phyloP scores from a whole-genome alignment of 2,797 vertebrate species.

The Enteromius radiatus region DNA sequence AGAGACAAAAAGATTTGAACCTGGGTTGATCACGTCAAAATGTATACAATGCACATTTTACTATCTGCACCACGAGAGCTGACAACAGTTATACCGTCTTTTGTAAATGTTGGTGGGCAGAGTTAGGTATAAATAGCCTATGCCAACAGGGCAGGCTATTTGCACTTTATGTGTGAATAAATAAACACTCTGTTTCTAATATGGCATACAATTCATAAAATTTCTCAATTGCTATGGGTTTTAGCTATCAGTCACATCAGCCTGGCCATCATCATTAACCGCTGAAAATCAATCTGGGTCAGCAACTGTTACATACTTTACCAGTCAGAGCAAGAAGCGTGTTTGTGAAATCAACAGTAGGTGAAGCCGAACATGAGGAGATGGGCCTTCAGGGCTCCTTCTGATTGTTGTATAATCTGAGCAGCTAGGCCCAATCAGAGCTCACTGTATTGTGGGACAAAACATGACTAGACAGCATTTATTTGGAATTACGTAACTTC shows the following conservation, averaged over 20 bases:
- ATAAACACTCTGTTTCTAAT: background rate
- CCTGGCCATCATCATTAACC: background rate
- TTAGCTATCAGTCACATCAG: background rate
- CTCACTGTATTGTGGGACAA: constrained; percentile 3
- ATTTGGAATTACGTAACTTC: background rate
- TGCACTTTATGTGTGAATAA: no score
- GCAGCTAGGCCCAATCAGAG: constrained; percentile 30
- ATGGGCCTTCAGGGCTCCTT: background rate
- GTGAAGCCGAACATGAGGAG: background rate
- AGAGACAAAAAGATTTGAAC: no score
- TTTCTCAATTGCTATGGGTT: background rate
- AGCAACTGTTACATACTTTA: background rate
- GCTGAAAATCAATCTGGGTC: background rate
- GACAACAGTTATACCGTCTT: no score
- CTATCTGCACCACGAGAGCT: no score
- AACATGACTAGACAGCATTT: constrained; percentile 38
- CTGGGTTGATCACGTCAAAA: no score
- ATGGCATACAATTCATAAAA: background rate
- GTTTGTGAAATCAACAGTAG: constrained; percentile 10
- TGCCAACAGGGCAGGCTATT: no score
- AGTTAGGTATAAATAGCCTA: no score
- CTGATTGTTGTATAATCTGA: constrained; percentile 30
- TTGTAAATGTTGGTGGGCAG: no score
- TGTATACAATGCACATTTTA: no score
- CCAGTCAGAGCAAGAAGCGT: background rate